phyloP scores from a whole-genome alignment of 2,113 vertebrate genomes.

The Thymallus thymallus region DNA sequence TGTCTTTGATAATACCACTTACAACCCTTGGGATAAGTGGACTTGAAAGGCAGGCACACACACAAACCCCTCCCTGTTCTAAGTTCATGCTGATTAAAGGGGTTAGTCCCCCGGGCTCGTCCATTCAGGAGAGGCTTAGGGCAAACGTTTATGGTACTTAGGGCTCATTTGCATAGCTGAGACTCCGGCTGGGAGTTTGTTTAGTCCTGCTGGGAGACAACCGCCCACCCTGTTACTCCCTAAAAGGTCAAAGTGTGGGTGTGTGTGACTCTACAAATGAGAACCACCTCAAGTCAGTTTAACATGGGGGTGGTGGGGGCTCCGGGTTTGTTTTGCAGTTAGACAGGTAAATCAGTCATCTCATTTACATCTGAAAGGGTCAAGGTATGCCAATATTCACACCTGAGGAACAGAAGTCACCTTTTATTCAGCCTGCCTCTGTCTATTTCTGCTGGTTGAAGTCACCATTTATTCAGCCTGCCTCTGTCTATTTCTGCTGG shows the following conservation, averaged over 20 bases:
- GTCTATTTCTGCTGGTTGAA: neutral
- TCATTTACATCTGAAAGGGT: conserved; percentile 11
- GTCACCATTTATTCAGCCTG: conserved; percentile 3
- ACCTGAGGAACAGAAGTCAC: conserved; percentile 11
- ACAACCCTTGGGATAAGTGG: conserved; percentile 43
- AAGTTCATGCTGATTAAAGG: conserved; percentile 61
- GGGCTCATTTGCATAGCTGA: conserved; percentile 62
- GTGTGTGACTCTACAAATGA: neutral
- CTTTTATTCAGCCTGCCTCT: conserved; percentile 6
- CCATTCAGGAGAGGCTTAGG: conserved; percentile 43
- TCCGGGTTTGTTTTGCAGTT: conserved; percentile 2
- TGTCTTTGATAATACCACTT: conserved; percentile 67
- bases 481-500: neutral
- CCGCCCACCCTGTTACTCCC: neutral
- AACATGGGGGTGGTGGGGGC: neutral
- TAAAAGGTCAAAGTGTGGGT: conserved; percentile 2
- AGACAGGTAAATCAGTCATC: conserved; percentile 20
- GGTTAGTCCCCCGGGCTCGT: conserved; percentile 57
- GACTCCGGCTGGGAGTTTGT: conserved; percentile 56
- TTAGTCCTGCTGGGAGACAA: conserved; percentile 65
- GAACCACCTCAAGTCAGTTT: too few species aligned
- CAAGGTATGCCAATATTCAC: neutral
- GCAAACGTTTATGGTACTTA: conserved; percentile 60
- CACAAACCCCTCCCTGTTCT: conserved; percentile 37
- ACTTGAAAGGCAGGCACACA: conserved; percentile 46